Conservation (phyloP, 1,140 invertebrate genomes). For the Armadillidium nasatum region DNA sequence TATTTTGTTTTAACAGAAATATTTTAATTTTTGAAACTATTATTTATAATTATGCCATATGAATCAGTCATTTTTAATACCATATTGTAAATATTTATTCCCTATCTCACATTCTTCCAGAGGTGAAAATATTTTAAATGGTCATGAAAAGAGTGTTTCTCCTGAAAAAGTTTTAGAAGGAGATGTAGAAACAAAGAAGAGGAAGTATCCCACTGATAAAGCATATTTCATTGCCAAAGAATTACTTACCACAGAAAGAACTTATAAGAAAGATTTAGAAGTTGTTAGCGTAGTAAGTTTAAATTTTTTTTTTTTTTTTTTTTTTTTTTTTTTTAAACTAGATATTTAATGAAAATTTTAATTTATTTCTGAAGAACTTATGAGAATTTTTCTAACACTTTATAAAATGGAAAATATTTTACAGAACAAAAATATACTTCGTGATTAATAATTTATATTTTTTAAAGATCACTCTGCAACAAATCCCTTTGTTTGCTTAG, state of each 20-base stretch:
- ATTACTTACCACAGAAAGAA: conserved; percentile 89
- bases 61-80: no score
- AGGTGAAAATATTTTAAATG: no score
- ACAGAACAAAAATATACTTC: no score
- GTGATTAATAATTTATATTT: no score
- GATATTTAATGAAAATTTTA: background rate
- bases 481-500: no score
- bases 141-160: background rate
- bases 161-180: conserved; percentile 9
- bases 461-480: no score
- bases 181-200: conserved; percentile 12
- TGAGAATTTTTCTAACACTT: conserved; percentile 3
- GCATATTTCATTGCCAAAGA: conserved; percentile 91
- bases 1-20: no score
- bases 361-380: background rate
- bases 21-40: no score
- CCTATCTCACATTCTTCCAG: no score
- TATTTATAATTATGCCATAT: no score
- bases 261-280: conserved; percentile 90
- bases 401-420: no score
- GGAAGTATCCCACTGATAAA: conserved; percentile 64
- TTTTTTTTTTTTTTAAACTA: background rate
- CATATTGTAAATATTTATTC: no score
- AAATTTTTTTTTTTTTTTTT: background rate
- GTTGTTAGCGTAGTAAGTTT: conserved; percentile 73